These are phyloP conservation scores for Tetrao urogallus DNA, from an alignment of 2,113 vertebrate species.

Conservation along the genomic window DNA sequence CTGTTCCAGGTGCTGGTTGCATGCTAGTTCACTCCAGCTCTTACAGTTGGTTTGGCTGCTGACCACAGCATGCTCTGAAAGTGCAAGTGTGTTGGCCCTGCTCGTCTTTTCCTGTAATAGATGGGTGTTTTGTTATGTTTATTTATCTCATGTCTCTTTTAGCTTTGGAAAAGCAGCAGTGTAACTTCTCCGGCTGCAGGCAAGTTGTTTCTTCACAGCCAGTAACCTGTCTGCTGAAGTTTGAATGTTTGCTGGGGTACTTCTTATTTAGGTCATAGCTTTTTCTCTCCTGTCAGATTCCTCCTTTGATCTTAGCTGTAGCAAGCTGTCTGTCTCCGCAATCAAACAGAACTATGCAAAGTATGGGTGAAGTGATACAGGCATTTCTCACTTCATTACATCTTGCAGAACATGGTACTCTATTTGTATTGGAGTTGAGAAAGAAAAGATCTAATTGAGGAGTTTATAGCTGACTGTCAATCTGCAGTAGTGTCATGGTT, in stretches of 20 bases:
- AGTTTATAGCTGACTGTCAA: neutral
- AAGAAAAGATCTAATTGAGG: neutral
- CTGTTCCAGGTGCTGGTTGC: neutral
- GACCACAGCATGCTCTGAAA: neutral
- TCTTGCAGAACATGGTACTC: neutral
- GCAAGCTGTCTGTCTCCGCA: neutral
- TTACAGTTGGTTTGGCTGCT: neutral
- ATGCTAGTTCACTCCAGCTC: neutral
- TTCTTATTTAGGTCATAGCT: neutral
- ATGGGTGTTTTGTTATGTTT: neutral
- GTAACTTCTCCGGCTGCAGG: neutral
- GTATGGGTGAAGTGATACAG: neutral
- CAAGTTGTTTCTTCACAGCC: constrained; percentile 7
- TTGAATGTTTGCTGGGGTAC: constrained; percentile 13
- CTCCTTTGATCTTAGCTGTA: constrained; percentile 21
- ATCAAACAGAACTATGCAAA: constrained; percentile 1
- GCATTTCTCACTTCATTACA: neutral
- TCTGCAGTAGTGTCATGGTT: neutral
- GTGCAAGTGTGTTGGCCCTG: neutral
- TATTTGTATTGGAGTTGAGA: neutral
- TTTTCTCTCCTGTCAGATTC: constrained; percentile 26
- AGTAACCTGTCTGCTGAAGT: neutral
- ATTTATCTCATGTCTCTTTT: neutral
- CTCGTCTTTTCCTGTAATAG: neutral
- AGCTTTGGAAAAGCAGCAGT: neutral